A percentile compares a stretch with the other conserved stretches of the same genome.
Evolutionary conservation across 2,797 vertebrate genomes (phyloP).

Genomic region (Pseudochaenichthys georgianus): DNA sequence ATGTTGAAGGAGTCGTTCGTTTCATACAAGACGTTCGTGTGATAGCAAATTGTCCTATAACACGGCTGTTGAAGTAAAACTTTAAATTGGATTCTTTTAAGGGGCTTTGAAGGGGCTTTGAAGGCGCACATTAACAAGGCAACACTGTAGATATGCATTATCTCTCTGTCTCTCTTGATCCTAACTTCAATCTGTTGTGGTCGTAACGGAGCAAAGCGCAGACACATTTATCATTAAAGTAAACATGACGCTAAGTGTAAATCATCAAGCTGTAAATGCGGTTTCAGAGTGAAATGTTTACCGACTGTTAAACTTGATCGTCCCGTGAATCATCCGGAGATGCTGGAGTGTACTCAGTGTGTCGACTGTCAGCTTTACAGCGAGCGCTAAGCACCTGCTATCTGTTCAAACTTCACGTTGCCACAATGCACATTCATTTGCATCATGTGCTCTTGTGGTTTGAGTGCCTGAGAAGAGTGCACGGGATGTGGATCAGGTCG

Average conservation of each 20-base stretch:
- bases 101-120: too few relatives aligned
- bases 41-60: too few relatives aligned
- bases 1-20: neutral
- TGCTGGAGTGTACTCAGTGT: neutral
- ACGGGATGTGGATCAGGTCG: constrained; percentile 44
- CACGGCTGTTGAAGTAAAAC: too few relatives aligned
- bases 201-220: neutral
- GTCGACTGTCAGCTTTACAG: constrained; percentile 60
- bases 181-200: neutral
- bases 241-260: constrained; percentile 7
- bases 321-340: constrained; percentile 33
- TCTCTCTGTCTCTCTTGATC: neutral
- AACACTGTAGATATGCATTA: neutral
- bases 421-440: constrained; percentile 24
- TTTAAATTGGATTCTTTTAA: too few relatives aligned
- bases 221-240: neutral
- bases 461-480: constrained; percentile 47
- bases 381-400: constrained; percentile 54
- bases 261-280: constrained; percentile 23
- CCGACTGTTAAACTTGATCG: constrained; percentile 25
- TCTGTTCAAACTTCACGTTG: constrained; percentile 45
- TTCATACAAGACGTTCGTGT: too few relatives aligned
- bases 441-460: constrained; percentile 34
- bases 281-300: neutral
- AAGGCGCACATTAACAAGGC: neutral